A percentile compares a stretch with the other conserved stretches of the same genome.
phyloP scores from a whole-genome alignment of 1,140 invertebrate species.

The Drosophila orena region DNA sequence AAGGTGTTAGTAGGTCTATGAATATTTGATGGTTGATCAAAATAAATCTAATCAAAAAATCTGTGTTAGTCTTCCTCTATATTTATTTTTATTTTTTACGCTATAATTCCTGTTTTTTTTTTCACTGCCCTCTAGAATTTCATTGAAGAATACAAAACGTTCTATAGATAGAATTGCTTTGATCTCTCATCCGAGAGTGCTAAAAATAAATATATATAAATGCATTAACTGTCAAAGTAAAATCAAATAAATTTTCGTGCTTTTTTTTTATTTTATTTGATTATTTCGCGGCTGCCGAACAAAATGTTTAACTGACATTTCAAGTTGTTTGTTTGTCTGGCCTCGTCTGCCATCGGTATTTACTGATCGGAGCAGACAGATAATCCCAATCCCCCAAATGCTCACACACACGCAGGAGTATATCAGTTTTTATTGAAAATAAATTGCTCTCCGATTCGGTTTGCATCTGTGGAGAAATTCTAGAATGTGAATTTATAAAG shows the following conservation, averaged over 20 bases:
- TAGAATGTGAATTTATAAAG: slow-evolving; percentile 48
- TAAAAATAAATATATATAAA: slow-evolving; percentile 40
- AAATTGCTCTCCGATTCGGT: slow-evolving; percentile 36
- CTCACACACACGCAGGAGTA: slow-evolving; percentile 2
- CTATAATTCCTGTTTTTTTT: neutral
- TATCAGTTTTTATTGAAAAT: slow-evolving; percentile 46
- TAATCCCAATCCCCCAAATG: slow-evolving; percentile 16
- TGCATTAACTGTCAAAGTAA: slow-evolving; percentile 38
- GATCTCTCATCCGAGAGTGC: slow-evolving; percentile 30
- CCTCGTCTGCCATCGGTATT: slow-evolving; percentile 27
- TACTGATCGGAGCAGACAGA: slow-evolving; percentile 45
- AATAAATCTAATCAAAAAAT: neutral
- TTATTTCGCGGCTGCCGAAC: neutral
- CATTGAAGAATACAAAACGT: slow-evolving; percentile 39
- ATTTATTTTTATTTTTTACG: neutral
- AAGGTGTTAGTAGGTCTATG: no score
- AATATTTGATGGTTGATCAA: no score
- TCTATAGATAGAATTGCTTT: slow-evolving; percentile 46
- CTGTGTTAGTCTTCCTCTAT: neutral
- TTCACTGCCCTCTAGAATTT: slow-evolving; percentile 30
- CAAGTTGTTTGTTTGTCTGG: slow-evolving; percentile 63
- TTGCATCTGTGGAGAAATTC: slow-evolving; percentile 36
- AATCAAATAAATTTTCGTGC: slow-evolving; percentile 46
- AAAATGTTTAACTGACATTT: slow-evolving; percentile 67
- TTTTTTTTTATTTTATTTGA: neutral